Percentiles rank a stretch among this genome's conserved stretches.
phyloP scores from a whole-genome alignment of 2,888 invertebrate genomes.

The Kryphioiulus occultus region DNA sequence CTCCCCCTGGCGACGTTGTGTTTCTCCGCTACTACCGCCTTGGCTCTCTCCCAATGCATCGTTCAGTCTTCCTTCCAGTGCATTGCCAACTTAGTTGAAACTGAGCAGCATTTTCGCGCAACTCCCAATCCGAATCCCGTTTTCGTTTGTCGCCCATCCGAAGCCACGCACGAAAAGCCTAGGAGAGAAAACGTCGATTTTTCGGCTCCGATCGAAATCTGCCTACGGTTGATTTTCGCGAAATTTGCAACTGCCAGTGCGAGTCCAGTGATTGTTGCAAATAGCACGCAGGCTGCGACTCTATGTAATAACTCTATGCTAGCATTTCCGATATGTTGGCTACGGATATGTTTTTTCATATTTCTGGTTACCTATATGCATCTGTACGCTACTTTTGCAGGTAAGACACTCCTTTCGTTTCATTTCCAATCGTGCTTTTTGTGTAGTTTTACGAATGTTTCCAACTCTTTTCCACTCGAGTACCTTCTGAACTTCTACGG shows the following conservation, averaged over 20 bases:
- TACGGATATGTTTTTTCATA: slow-evolving; percentile 44
- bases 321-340: slow-evolving; percentile 45
- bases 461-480: too few relatives aligned
- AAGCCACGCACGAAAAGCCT: not conserved
- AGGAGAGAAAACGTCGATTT: not conserved
- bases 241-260: not conserved
- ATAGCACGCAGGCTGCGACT: slow-evolving; percentile 18
- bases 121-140: not conserved
- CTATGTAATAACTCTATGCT: slow-evolving; percentile 46
- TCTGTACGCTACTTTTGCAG: slow-evolving; percentile 44
- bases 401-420: not conserved
- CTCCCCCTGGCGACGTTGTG: not conserved
- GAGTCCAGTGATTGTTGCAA: not conserved
- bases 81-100: slow-evolving; percentile 9
- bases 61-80: not conserved
- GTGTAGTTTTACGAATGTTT: too few relatives aligned
- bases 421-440: too few relatives aligned
- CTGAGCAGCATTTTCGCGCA: not conserved
- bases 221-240: not conserved
- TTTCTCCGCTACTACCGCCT: not conserved
- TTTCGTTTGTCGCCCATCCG: not conserved
- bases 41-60: not conserved
- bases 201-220: not conserved
- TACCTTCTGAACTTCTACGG: too few relatives aligned
- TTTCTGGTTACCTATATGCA: slow-evolving; percentile 41